Evolutionary conservation across 2,888 invertebrate genomes (phyloP).

Genomic region (Amphiduros pacificus): DNA sequence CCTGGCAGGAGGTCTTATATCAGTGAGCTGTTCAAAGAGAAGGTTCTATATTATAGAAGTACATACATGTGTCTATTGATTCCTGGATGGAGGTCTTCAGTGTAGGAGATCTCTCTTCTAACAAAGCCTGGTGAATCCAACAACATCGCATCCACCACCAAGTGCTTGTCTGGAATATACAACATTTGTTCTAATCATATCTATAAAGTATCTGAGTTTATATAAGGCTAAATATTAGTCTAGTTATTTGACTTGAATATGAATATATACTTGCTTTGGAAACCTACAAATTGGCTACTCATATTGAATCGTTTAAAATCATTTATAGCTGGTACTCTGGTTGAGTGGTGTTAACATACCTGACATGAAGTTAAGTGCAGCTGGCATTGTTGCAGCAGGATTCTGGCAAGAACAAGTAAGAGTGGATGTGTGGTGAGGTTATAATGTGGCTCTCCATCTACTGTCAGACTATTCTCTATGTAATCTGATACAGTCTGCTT

Average conservation of each 20-base stretch:
- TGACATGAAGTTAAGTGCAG: constrained; percentile 35
- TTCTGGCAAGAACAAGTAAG: constrained; percentile 56
- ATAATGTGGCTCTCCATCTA: constrained; percentile 53
- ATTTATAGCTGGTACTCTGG: too few relatives aligned
- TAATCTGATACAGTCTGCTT: too few relatives aligned
- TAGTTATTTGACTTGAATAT: not conserved
- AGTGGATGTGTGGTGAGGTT: constrained; percentile 59
- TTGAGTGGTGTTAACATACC: too few relatives aligned
- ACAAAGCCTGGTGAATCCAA: constrained; percentile 73
- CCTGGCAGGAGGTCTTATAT: too few relatives aligned
- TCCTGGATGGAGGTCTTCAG: constrained; percentile 39
- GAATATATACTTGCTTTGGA: not conserved
- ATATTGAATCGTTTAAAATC: constrained; percentile 1
- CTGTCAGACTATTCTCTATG: constrained; percentile 32
- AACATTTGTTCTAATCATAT: too few relatives aligned
- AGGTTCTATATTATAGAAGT: too few relatives aligned
- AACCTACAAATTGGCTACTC: not conserved
- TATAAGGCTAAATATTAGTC: not conserved
- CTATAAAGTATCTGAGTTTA: not conserved
- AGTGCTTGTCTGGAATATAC: constrained; percentile 56
- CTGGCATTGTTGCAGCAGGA: constrained; percentile 39
- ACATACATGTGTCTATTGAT: too few relatives aligned
- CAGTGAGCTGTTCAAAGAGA: too few relatives aligned
- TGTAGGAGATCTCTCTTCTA: constrained; percentile 73
- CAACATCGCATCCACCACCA: constrained; percentile 80